Percentiles rank a stretch among this genome's conserved stretches.
phyloP scores from a whole-genome alignment of 2,797 vertebrate genomes.

The Sarcophilus harrisii region DNA sequence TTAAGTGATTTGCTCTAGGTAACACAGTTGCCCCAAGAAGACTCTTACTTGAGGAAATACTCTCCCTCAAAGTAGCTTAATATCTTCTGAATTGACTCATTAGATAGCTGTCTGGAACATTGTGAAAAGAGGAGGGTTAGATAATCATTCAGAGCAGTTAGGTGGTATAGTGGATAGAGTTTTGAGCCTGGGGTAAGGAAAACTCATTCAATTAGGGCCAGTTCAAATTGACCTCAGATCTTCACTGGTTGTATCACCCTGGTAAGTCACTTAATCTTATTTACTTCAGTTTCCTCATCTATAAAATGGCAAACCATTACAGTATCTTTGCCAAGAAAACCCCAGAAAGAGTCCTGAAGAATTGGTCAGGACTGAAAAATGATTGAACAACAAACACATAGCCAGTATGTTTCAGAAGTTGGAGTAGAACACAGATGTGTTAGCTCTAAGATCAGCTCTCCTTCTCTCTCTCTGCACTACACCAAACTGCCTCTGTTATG shows the following conservation, averaged over 20 bases:
- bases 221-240: not conserved
- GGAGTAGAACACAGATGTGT: too few relatives aligned
- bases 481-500: not conserved
- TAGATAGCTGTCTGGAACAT: not conserved
- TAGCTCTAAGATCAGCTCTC: too few relatives aligned
- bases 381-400: too few relatives aligned
- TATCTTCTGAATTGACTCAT: not conserved
- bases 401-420: too few relatives aligned
- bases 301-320: not conserved
- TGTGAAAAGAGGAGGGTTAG: not conserved
- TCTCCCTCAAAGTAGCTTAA: not conserved
- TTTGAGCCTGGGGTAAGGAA: not conserved
- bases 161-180: too few relatives aligned
- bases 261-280: not conserved
- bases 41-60: not conserved
- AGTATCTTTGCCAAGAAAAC: not conserved
- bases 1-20: not conserved
- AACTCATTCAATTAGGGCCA: not conserved
- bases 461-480: not conserved
- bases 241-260: not conserved
- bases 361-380: too few relatives aligned
- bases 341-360: not conserved
- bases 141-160: not conserved
- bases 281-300: not conserved
- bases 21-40: not conserved